A percentile compares a stretch with the other conserved stretches of the same genome.
Conservation (phyloP, 2,113 vertebrate species). For the Trochalopteron elliotii region DNA sequence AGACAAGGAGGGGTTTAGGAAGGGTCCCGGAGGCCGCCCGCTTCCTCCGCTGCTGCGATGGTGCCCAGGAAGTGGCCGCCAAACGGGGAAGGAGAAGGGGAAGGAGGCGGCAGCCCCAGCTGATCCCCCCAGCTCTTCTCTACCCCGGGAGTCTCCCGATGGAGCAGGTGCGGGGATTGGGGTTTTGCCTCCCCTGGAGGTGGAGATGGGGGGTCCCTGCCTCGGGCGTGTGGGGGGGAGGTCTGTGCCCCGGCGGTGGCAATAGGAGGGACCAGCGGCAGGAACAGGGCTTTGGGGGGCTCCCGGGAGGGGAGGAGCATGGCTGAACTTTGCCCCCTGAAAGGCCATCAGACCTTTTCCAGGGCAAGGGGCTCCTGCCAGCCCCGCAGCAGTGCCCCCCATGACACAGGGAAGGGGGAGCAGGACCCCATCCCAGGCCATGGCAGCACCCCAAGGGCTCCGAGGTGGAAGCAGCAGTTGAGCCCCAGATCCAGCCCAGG, state of each 20-base stretch:
- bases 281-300: background rate
- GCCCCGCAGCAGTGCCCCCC: background rate
- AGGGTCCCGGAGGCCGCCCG: too few species aligned
- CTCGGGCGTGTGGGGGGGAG: accelerated
- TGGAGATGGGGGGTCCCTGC: background rate
- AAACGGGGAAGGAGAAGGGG: background rate
- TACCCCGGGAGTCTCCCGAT: background rate
- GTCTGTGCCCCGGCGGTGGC: background rate
- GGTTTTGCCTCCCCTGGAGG: background rate
- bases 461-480: background rate
- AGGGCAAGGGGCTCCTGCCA: background rate
- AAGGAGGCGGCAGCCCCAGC: background rate
- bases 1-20: too few species aligned
- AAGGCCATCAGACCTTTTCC: background rate
- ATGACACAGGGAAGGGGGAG: too few species aligned
- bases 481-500: background rate
- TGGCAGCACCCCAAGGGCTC: background rate
- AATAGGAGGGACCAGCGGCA: background rate
- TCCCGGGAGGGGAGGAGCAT: background rate
- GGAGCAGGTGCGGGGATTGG: background rate
- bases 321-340: background rate
- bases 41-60: background rate
- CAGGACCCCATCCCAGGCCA: background rate
- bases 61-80: background rate
- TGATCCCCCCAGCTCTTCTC: background rate